phyloP scores from a whole-genome alignment of 2,888 invertebrate genomes.

The Watsonalla cultraria region DNA sequence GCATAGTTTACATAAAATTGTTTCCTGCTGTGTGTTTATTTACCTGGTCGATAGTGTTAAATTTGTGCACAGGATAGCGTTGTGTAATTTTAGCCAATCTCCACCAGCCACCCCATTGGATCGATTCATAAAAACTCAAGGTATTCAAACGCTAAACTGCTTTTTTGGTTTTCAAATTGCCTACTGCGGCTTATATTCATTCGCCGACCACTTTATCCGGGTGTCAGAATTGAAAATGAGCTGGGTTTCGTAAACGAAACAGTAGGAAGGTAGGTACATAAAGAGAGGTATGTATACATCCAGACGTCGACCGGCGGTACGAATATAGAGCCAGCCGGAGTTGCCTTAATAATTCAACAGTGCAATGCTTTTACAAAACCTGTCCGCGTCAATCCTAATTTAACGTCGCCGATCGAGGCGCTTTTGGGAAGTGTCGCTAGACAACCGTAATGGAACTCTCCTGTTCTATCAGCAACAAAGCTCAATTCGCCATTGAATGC shows the following conservation, averaged over 20 bases:
- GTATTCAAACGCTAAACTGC: conserved; percentile 34
- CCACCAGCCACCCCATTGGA: neutral
- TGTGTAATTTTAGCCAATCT: neutral
- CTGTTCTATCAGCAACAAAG: conserved; percentile 45
- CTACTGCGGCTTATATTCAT: conserved; percentile 51
- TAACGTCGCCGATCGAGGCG: conserved; percentile 68
- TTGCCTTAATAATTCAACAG: conserved; percentile 77
- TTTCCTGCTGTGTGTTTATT: conserved; percentile 47
- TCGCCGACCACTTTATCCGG: conserved; percentile 60
- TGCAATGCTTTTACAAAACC: conserved; percentile 79
- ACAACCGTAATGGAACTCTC: conserved; percentile 72
- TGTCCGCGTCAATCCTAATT: conserved; percentile 78
- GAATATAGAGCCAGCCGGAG: conserved; percentile 70
- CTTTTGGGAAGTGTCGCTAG: conserved; percentile 72
- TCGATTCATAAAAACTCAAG: conserved; percentile 31
- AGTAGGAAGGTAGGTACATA: conserved; percentile 40
- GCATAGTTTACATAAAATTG: conserved; percentile 57
- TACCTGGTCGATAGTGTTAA: conserved; percentile 24
- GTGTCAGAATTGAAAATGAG: conserved; percentile 75
- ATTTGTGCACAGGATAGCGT: conserved; percentile 6
- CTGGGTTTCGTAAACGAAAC: conserved; percentile 58
- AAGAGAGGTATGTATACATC: conserved; percentile 33
- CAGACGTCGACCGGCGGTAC: conserved; percentile 54
- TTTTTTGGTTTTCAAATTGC: conserved; percentile 39
- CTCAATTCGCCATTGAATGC: conserved; percentile 27